Base-by-base conservation (phyloP, 2,113 vertebrate genomes). In the Dasyurus viverrinus region DNA sequence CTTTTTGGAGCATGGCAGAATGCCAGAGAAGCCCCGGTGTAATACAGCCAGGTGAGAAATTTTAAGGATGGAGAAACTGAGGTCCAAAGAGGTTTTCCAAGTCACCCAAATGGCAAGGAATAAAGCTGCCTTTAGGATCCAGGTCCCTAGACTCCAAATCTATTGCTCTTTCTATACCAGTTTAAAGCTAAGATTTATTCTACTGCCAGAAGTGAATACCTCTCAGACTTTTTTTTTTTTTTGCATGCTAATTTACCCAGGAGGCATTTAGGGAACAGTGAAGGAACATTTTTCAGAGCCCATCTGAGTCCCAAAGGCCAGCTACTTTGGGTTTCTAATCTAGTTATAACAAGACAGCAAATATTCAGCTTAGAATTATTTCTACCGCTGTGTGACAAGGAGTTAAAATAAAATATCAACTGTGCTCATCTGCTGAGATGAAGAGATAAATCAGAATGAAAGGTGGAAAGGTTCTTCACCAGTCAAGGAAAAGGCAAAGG, bases 251-350 rank as follows among this genome's bases (percentile, higher is more conserved):
- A 10, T 0, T 96, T 93, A 46, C 55, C 46, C n/a, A 93, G 19
- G n/a, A 14, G 50, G 91, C 8, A 42, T 42, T 84, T 22, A 84
- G n/a, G 19, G 68, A 84, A 42, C 16, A 23, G 68, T 19, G 16
- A 0, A 89, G 46, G 42, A 89, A 68, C 57, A 96, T 53, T 94
- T 60, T 6, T 8, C 50, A 55, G 48, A 24, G 2, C 68, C n/a
- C 68, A 84, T 42, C 7, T 84, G 48, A 48, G 50, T 46, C 54
- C 90, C 91, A 90, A 89, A 90, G 94, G 54, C 47, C 50, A 95
- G 92, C 12, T 93, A 52, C 55, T 84, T 95, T 94, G 89, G 42
- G 90, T 94, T 95, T 94, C 54, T 26, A 94, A 50, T 93, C 47
- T n/a, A 90, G 60, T 95, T 46, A 93, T 94, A 36, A 89, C 22